Evolutionary conservation across 1,140 invertebrate genomes (phyloP).

Genomic region (Andricus grossulariae): DNA sequence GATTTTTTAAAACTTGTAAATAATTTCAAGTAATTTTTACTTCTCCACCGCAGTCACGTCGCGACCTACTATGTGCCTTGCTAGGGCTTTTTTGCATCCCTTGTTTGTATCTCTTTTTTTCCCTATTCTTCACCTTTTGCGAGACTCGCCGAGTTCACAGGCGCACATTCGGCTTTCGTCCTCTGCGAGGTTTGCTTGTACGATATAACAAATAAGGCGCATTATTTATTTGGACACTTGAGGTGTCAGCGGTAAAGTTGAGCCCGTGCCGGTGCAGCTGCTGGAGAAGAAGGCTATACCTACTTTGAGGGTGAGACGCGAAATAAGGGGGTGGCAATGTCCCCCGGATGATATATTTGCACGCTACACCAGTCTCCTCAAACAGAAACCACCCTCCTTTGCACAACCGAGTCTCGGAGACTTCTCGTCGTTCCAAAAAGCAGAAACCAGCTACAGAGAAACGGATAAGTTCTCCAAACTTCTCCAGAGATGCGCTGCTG

Average conservation of each 20-base stretch:
- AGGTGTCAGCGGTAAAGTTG: conserved; percentile 65
- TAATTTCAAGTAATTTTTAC: conserved; percentile 30
- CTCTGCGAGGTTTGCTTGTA: conserved; percentile 14
- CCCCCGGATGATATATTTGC: conserved; percentile 58
- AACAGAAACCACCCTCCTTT: conserved; percentile 39
- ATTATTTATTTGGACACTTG: conserved; percentile 69
- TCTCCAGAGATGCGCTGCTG: background rate
- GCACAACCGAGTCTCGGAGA: conserved; percentile 19
- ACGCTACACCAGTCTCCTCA: conserved; percentile 32
- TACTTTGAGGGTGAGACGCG: conserved; percentile 40
- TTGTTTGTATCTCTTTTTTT: conserved; percentile 23
- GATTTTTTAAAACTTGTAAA: background rate
- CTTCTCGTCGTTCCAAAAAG: conserved; percentile 31
- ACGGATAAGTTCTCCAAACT: conserved; percentile 15
- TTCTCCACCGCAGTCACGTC: conserved; percentile 19
- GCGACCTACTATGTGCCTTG: background rate
- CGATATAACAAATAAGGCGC: conserved; percentile 67
- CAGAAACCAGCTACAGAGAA: conserved; percentile 33
- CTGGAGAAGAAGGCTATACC: conserved; percentile 35
- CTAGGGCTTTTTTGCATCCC: conserved; percentile 4
- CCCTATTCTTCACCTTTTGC: conserved; percentile 35
- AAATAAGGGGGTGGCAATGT: conserved; percentile 57
- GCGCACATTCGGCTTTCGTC: conserved; percentile 29
- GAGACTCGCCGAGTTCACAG: conserved; percentile 16
- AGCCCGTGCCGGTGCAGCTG: conserved; percentile 43